phyloP scores from a whole-genome alignment of 2,797 vertebrate species.

The Poecilia wingei region DNA sequence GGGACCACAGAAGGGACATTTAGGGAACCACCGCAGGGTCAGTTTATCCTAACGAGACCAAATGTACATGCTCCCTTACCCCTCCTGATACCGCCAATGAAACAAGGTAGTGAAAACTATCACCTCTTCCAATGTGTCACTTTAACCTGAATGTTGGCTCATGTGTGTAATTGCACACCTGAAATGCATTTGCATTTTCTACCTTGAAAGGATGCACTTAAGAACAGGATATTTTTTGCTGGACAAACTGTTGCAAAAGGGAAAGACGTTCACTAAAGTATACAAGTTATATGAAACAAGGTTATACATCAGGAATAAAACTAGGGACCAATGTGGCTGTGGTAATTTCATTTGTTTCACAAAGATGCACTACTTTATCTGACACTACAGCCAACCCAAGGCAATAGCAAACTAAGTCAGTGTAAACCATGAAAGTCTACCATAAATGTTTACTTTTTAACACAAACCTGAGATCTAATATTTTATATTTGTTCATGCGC shows the following conservation, averaged over 20 bases:
- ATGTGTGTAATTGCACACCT: background rate
- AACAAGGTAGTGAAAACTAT: background rate
- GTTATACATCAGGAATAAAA: background rate
- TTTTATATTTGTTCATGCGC: background rate
- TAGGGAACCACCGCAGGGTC: slow-evolving; percentile 12
- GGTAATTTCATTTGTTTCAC: background rate
- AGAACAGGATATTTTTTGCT: background rate
- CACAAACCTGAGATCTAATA: background rate
- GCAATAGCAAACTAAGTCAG: background rate
- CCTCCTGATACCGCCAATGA: background rate
- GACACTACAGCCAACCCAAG: background rate
- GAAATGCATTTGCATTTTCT: background rate
- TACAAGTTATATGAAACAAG: background rate
- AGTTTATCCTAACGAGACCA: slow-evolving; percentile 11
- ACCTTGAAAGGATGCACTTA: background rate
- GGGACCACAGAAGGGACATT: slow-evolving; percentile 11
- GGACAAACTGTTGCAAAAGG: background rate
- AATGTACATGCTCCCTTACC: background rate
- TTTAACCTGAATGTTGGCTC: background rate
- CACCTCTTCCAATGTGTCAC: background rate
- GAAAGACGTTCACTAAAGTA: background rate
- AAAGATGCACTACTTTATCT: background rate
- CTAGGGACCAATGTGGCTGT: background rate
- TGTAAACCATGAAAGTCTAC: background rate
- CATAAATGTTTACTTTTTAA: background rate